Evolutionary conservation across 2,113 vertebrate species (phyloP).

Genomic region (Symphodus melops): DNA sequence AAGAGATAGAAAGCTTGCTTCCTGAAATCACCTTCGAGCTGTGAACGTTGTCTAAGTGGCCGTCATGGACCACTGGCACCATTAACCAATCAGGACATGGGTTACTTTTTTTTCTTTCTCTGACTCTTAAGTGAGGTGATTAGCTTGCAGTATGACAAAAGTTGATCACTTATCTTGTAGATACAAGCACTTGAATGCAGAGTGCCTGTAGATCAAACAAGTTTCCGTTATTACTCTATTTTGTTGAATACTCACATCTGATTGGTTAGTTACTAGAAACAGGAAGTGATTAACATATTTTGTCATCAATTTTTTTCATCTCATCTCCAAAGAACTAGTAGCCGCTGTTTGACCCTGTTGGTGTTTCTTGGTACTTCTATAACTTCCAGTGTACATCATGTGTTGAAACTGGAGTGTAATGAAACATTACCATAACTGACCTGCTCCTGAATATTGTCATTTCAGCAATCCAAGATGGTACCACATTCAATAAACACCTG

Average conservation of each 20-base stretch:
- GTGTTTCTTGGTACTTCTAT: too few species aligned
- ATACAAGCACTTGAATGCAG: neutral
- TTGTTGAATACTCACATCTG: too few species aligned
- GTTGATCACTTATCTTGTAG: constrained; percentile 1
- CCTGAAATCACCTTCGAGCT: neutral
- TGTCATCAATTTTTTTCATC: too few species aligned
- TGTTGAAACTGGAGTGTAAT: neutral
- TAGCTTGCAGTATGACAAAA: neutral
- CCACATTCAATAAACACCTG: too few species aligned
- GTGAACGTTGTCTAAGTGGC: neutral
- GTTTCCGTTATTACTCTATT: neutral
- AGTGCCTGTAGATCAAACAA: neutral
- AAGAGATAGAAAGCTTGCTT: constrained; percentile 9
- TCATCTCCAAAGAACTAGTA: too few species aligned
- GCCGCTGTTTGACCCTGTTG: too few species aligned
- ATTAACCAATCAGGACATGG: constrained; percentile 36
- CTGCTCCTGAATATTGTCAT: neutral
- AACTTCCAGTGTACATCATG: neutral
- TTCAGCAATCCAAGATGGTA: neutral
- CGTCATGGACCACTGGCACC: neutral
- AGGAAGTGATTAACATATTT: too few species aligned
- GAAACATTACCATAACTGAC: neutral
- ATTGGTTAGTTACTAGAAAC: too few species aligned
- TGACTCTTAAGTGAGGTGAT: neutral
- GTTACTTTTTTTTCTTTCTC: neutral